These are phyloP conservation scores for Anthopleura sola DNA, from an alignment of 64 coral and sea anemone genomes.

Conservation along the genomic window DNA sequence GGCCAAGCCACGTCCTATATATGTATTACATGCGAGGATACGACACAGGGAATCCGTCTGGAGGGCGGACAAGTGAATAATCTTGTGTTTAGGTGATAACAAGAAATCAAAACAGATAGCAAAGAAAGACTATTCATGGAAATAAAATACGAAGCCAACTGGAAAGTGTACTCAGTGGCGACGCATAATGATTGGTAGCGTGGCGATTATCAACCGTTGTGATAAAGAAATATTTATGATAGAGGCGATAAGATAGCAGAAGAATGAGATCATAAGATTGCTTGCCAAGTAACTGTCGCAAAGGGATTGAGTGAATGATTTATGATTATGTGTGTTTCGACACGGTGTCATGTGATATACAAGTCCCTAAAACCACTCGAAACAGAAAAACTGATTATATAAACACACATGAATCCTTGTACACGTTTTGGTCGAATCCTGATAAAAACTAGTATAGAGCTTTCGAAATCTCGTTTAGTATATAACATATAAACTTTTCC, in stretches of 20 bases:
- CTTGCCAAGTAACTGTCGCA: conserved; percentile 10
- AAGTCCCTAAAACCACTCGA: background rate
- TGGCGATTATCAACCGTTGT: background rate
- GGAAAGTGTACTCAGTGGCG: no score
- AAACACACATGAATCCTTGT: no score
- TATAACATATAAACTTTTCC: no score
- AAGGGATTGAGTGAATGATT: background rate
- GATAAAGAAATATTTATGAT: background rate
- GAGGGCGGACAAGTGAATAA: background rate
- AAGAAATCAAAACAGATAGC: background rate
- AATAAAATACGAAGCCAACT: no score
- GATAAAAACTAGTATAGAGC: no score
- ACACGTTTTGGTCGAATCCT: no score
- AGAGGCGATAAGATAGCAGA: background rate
- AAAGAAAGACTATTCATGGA: background rate
- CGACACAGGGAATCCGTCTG: background rate
- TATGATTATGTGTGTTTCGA: background rate
- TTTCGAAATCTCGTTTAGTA: no score
- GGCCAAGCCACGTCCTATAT: background rate
- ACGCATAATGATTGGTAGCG: background rate
- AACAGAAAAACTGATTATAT: background rate
- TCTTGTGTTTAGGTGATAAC: background rate
- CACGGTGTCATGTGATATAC: background rate
- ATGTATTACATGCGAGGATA: background rate
- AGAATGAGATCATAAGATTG: background rate